Percentiles rank a stretch among this genome's conserved stretches.
These are phyloP conservation scores for Uloborus diversus DNA, from an alignment of 1,140 invertebrate genomes.

Conservation along the genomic window DNA sequence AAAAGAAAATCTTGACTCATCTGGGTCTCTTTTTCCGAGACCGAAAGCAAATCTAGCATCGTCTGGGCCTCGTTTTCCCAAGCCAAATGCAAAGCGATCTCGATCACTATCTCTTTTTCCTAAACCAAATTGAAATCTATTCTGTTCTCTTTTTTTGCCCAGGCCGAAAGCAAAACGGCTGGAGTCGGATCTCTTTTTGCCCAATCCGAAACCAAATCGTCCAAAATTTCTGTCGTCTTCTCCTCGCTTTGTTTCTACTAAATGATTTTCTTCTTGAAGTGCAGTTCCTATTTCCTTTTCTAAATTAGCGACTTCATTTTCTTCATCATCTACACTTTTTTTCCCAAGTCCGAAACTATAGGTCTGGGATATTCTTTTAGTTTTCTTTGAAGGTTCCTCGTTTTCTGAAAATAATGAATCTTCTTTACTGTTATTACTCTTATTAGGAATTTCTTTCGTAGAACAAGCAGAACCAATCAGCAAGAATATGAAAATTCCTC, in stretches of 20 bases:
- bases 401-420: neutral
- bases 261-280: neutral
- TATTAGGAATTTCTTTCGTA: conserved; percentile 30
- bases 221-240: conserved; percentile 31
- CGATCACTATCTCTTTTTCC: conserved; percentile 55
- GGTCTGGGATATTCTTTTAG: conserved; percentile 26
- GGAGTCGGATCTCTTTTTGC: conserved; percentile 23
- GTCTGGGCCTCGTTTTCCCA: conserved; percentile 47
- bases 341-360: conserved; percentile 51
- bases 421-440: conserved; percentile 30
- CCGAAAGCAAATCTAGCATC: conserved; percentile 38
- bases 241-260: conserved; percentile 18
- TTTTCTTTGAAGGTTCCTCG: neutral
- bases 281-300: neutral
- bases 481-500: neutral
- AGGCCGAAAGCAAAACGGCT: conserved; percentile 44
- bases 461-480: neutral
- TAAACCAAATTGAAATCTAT: conserved; percentile 54
- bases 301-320: neutral
- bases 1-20: conserved; percentile 36
- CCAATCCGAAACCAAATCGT: conserved; percentile 56
- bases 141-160: conserved; percentile 41
- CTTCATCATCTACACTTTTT: neutral
- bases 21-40: conserved; percentile 23
- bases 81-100: conserved; percentile 56